phyloP scores from a whole-genome alignment of 2,797 vertebrate species.

The Lateolabrax maculatus region DNA sequence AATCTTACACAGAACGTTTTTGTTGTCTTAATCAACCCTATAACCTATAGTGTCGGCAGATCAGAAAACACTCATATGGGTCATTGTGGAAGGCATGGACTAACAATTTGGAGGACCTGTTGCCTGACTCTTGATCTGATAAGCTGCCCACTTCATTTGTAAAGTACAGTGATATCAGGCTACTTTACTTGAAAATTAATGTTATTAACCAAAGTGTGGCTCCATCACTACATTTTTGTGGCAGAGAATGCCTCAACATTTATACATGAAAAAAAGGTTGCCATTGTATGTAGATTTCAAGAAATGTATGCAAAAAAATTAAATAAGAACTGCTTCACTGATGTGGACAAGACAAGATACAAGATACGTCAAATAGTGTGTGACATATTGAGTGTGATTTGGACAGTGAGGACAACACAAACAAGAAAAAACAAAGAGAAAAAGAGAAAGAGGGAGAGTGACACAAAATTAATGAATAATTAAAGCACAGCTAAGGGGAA shows the following conservation, averaged over 20 bases:
- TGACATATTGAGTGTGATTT: background rate
- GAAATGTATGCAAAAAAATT: background rate
- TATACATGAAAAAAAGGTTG: background rate
- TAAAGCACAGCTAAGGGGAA: background rate
- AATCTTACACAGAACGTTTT: background rate
- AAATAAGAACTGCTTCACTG: background rate
- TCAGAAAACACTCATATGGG: background rate
- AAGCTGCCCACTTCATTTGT: background rate
- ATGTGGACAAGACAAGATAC: background rate
- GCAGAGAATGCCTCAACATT: background rate
- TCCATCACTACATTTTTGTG: background rate
- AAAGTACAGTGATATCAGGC: background rate
- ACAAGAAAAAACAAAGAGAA: background rate
- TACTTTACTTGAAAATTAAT: background rate
- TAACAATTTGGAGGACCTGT: background rate
- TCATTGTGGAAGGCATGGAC: background rate
- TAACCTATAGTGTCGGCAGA: background rate
- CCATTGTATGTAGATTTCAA: background rate
- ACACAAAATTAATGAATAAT: background rate
- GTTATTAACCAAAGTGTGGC: background rate
- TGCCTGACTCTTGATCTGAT: background rate
- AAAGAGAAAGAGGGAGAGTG: background rate
- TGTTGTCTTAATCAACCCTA: background rate
- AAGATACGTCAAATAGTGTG: background rate
- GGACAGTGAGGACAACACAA: background rate